Conservation (phyloP, 2,113 vertebrate species). For the Callipepla squamata region DNA sequence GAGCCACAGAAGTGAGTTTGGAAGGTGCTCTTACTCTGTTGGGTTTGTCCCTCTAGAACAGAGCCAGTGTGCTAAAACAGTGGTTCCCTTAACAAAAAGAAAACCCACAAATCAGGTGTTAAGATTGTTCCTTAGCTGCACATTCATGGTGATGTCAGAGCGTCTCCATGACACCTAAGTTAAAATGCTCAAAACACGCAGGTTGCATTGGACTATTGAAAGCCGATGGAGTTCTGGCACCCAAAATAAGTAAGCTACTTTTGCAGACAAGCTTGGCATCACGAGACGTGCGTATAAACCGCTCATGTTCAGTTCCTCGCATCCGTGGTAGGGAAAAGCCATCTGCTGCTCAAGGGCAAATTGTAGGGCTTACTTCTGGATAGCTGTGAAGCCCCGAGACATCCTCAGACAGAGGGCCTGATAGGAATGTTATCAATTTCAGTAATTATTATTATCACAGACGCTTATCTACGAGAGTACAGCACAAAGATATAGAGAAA, state of each 20-base stretch:
- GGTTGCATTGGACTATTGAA: background rate
- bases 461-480: conserved; percentile 10
- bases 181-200: background rate
- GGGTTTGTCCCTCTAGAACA: background rate
- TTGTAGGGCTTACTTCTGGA: conserved; percentile 51
- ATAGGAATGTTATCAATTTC: conserved; percentile 27
- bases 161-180: background rate
- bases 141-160: background rate
- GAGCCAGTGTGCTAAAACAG: background rate
- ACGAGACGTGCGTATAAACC: background rate
- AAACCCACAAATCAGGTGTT: background rate
- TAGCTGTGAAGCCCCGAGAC: background rate
- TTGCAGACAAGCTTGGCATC: background rate
- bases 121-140: background rate
- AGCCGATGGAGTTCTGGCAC: background rate
- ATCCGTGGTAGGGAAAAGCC: conserved; percentile 43
- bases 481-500: background rate
- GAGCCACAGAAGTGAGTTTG: background rate
- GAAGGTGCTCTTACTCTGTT: background rate
- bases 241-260: background rate
- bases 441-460: conserved; percentile 44
- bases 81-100: background rate
- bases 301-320: background rate
- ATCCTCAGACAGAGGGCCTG: background rate
- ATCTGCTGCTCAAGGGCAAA: conserved; percentile 51